Evolutionary conservation across 2,888 invertebrate genomes (phyloP).

Genomic region (Drosophila picticornis): DNA sequence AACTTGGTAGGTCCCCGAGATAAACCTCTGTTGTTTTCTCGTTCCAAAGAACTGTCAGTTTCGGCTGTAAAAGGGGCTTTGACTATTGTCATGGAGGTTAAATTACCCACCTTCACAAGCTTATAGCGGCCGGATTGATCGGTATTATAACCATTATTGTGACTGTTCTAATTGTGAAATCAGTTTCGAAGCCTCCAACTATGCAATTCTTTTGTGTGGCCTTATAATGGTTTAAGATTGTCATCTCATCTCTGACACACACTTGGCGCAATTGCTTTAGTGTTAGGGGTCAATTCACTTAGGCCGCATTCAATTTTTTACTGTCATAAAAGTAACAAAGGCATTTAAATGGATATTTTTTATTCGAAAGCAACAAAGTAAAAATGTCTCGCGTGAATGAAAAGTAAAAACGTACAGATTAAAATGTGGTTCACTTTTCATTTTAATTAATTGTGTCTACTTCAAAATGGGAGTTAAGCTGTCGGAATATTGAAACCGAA

Average conservation of each 20-base stretch:
- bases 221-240: constrained; percentile 10
- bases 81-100: constrained; percentile 23
- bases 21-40: not conserved
- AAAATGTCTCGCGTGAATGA: not conserved
- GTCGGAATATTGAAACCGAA: not conserved
- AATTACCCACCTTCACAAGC: constrained; percentile 16
- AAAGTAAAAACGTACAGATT: not conserved
- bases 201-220: constrained; percentile 2
- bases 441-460: not conserved
- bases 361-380: not conserved
- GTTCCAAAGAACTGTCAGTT: not conserved
- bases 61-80: constrained; percentile 4
- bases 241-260: constrained; percentile 7
- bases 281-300: not conserved
- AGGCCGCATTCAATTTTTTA: not conserved
- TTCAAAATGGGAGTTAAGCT: not conserved
- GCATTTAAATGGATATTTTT: not conserved
- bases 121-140: not conserved
- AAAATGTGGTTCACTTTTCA: not conserved
- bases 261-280: not conserved
- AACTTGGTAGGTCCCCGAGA: not conserved
- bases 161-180: constrained; percentile 1
- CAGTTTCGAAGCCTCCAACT: constrained; percentile 11
- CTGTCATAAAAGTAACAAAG: constrained; percentile 3
- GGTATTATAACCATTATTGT: not conserved